Percentiles rank a stretch among this genome's conserved stretches.
Evolutionary conservation across 1,140 invertebrate species (phyloP).

Genomic region (Dendroctonus valens): DNA sequence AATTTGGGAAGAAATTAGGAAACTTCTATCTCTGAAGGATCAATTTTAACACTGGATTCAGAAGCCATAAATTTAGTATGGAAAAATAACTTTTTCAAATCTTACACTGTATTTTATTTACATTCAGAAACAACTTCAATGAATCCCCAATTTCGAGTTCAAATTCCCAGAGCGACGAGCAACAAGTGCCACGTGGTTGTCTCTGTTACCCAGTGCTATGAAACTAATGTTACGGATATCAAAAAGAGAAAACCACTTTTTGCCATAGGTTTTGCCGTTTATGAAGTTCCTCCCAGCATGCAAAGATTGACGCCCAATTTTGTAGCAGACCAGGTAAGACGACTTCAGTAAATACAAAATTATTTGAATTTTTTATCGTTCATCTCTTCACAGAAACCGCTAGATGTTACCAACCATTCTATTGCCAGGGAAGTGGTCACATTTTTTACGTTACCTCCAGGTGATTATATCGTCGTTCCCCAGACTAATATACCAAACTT

Average conservation of each 20-base stretch:
- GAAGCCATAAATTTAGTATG: no score
- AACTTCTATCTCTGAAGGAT: no score
- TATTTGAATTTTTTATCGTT: slow-evolving; percentile 2
- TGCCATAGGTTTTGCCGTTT: slow-evolving; percentile 69
- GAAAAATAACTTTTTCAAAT: no score
- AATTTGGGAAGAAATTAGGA: no score
- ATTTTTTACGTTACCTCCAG: slow-evolving; percentile 72
- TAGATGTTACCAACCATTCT: slow-evolving; percentile 69
- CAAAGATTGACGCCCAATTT: slow-evolving; percentile 61
- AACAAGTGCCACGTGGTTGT: slow-evolving; percentile 72
- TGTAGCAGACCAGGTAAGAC: slow-evolving; percentile 59
- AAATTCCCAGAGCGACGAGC: slow-evolving; percentile 61
- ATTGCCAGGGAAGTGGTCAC: slow-evolving; percentile 70
- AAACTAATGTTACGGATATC: slow-evolving; percentile 51
- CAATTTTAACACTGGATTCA: no score
- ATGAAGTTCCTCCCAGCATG: slow-evolving; percentile 66
- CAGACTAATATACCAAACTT: slow-evolving; percentile 68
- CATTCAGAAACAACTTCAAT: slow-evolving; percentile 63
- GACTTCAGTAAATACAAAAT: neutral
- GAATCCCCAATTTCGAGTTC: slow-evolving; percentile 73
- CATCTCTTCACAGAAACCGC: slow-evolving; percentile 55
- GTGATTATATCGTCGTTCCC: slow-evolving; percentile 77
- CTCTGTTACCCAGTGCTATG: slow-evolving; percentile 70
- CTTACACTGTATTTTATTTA: slow-evolving; percentile 7
- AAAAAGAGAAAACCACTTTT: slow-evolving; percentile 55